Conservation (phyloP, 2,888 invertebrate genomes). For the Hirtodrosophila cameraria region DNA sequence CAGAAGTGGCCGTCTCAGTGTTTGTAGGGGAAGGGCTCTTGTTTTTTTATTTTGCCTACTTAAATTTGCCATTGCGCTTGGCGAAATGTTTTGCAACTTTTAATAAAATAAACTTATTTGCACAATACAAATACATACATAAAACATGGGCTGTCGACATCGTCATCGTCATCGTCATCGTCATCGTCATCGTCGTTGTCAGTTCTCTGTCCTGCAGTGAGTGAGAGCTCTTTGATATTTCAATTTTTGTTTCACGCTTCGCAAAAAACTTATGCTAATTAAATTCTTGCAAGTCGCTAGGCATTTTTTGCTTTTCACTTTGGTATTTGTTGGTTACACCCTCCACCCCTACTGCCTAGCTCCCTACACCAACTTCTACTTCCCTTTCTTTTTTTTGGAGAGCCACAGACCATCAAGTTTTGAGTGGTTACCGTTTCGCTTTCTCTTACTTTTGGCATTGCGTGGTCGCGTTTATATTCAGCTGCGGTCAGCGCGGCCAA, state of each 20-base stretch:
- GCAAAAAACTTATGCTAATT: constrained; percentile 65
- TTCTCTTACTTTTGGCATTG: constrained; percentile 1
- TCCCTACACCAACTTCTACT: not conserved
- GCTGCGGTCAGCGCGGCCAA: constrained; percentile 57
- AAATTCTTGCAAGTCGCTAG: constrained; percentile 56
- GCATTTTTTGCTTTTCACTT: constrained; percentile 40
- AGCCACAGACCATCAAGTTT: no score
- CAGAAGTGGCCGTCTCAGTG: constrained; percentile 49
- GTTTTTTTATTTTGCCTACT: no score
- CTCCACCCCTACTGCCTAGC: no score
- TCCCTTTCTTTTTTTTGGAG: not conserved
- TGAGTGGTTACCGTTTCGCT: constrained; percentile 33
- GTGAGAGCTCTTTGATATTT: constrained; percentile 64
- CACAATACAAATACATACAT: constrained; percentile 63
- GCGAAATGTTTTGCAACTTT: constrained; percentile 67
- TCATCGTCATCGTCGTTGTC: constrained; percentile 2
- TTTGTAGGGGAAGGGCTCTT: constrained; percentile 10
- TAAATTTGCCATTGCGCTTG: constrained; percentile 56
- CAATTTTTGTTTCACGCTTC: constrained; percentile 56
- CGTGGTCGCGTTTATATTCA: constrained; percentile 26
- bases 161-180: no score
- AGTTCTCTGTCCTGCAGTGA: constrained; percentile 2
- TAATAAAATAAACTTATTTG: constrained; percentile 73
- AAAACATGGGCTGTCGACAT: no score
- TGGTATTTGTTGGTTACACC: constrained; percentile 13